Base-by-base conservation (phyloP, 2,797 vertebrate genomes). In the Lacerta agilis region DNA sequence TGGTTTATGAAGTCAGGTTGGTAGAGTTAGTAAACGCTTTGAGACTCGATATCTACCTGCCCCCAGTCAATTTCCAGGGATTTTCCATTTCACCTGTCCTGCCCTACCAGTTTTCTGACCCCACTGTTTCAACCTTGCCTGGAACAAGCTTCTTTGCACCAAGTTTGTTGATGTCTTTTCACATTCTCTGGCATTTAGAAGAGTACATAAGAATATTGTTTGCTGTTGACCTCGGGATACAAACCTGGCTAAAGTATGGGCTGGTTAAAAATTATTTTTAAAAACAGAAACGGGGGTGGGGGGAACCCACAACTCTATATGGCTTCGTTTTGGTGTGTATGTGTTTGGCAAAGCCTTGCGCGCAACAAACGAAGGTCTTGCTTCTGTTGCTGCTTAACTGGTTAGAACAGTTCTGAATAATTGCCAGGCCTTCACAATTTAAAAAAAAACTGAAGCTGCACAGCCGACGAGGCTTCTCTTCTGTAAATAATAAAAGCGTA, bases 81-180 rank as follows among this genome's bases (percentile, higher is more conserved):
- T 91, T 89, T 90, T 91, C 92, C 93, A 89, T 94, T 92, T 93
- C 88, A 11, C 91, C 94, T 92, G 82, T 93, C 85, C 90, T 93
- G 85, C 82, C 43, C 0, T 2, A 2, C 85, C 83, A 87, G 89
- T 91, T 87, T 25, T 83, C 91, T 90, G 94, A 95, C 94, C 92
- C 93, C 93, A 92, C 89, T 91, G 82, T 71, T 90, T 90, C 90
- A 76, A 64, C 75, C 90, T 93, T 92, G 92, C 92, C 90, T 90
- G 82, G 90, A 91, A 89, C 93, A 91, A 90, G 87, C 79, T 38
- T 86, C 80, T 92, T 67, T 80, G 33, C 0, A 1, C 72, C 83
- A n/a, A 92, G 83, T 93, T 90, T 92, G 92, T 91, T 91, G 92
- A 92, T 87, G 88, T 87, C 86, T 3, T 83, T 93, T 94, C 90